These are phyloP conservation scores for Elgaria multicarinata DNA, from an alignment of 2,113 vertebrate genomes.

Conservation along the genomic window DNA sequence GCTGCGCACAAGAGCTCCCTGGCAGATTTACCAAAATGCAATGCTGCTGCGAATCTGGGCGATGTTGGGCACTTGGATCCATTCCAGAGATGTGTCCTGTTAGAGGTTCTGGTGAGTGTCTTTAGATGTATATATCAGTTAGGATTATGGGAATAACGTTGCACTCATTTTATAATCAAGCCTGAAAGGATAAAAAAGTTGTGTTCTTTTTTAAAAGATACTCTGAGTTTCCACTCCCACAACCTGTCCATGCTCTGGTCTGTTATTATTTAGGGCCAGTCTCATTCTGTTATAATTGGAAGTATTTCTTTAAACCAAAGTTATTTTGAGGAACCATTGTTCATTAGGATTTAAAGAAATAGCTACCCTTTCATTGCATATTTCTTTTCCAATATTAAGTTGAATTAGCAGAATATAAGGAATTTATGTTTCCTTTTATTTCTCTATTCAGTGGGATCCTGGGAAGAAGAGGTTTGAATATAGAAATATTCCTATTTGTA, in stretches of 20 bases:
- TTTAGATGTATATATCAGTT: neutral
- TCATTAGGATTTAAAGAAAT: conserved; percentile 44
- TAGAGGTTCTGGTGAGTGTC: conserved; percentile 89
- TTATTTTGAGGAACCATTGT: neutral
- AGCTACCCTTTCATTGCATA: conserved; percentile 34
- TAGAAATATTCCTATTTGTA: neutral
- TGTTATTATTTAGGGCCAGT: conserved; percentile 11
- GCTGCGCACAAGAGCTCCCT: conserved; percentile 86
- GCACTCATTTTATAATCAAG: conserved; percentile 17
- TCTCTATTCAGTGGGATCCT: neutral
- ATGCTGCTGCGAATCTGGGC: conserved; percentile 94
- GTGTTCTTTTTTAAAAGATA: conserved; percentile 37
- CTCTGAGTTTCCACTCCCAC: neutral
- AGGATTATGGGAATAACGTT: conserved; percentile 44
- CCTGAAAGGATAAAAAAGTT: conserved; percentile 23
- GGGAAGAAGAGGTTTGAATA: neutral
- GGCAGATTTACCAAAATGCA: conserved; percentile 91
- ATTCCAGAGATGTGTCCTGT: conserved; percentile 91
- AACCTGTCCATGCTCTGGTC: conserved; percentile 27
- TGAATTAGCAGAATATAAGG: conserved; percentile 14
- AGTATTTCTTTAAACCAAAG: conserved; percentile 35
- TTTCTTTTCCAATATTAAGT: conserved; percentile 9
- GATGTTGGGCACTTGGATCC: conserved; percentile 89
- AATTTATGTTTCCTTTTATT: conserved; percentile 13
- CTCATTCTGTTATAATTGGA: conserved; percentile 51